A percentile compares a stretch with the other conserved stretches of the same genome.
These are phyloP conservation scores for Spodoptera picta DNA, from an alignment of 2,888 invertebrate species.

Conservation along the genomic window DNA sequence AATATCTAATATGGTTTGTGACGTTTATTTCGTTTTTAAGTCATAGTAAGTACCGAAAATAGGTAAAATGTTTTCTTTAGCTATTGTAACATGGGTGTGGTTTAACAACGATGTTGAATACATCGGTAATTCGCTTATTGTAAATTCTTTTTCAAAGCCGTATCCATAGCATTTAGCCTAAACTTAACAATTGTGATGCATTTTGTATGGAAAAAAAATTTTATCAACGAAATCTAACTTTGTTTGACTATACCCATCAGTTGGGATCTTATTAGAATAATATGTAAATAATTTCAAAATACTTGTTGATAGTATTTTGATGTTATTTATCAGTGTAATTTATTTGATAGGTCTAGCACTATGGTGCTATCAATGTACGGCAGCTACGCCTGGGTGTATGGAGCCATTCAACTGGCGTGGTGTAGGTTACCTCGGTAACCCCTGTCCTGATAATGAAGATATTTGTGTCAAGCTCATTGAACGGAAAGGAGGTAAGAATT, in stretches of 20 bases:
- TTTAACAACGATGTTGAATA: constrained; percentile 35
- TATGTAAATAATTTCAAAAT: too few species aligned
- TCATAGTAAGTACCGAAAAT: constrained; percentile 59
- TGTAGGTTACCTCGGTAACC: constrained; percentile 92
- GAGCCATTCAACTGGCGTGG: constrained; percentile 95
- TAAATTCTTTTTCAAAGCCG: constrained; percentile 23
- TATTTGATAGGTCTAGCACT: constrained; percentile 87
- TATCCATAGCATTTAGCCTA: constrained; percentile 29
- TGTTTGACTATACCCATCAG: too few species aligned
- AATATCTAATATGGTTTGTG: constrained; percentile 42
- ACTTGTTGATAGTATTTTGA: background rate
- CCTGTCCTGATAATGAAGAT: constrained; percentile 95
- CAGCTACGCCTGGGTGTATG: constrained; percentile 96
- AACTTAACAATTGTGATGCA: constrained; percentile 6
- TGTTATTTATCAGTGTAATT: background rate
- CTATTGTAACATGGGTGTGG: constrained; percentile 62
- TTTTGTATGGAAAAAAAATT: background rate
- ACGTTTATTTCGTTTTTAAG: constrained; percentile 49
- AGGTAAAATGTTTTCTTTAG: constrained; percentile 4
- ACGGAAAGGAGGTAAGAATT: constrained; percentile 92
- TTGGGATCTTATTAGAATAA: too few species aligned
- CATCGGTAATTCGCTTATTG: constrained; percentile 41
- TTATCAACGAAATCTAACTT: too few species aligned
- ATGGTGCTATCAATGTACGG: constrained; percentile 97
- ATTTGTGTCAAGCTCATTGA: constrained; percentile 97